Base-by-base conservation (phyloP, 2,113 vertebrate species). In the Sebastes fasciatus region DNA sequence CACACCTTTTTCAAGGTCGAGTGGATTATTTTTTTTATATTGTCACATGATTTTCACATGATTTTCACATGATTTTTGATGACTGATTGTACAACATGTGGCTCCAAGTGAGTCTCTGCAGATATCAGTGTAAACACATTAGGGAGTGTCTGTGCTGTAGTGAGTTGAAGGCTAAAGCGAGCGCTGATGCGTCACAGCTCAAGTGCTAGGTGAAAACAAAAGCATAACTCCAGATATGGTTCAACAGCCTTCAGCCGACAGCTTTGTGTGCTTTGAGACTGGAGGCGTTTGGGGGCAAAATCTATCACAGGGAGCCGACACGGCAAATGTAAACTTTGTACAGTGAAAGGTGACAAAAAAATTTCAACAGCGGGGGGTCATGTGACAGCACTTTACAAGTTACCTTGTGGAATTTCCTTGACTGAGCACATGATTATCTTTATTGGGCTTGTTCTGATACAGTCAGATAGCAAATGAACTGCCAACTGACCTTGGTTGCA, bases 131-230 rank as follows among this genome's bases (percentile, higher is more conserved):
- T 52, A 13, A 86, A 85, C 77, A 75, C 74, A 71, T 64, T 40
- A 70, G 65, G 74, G 54, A 84, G 51, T 65, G 86, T 74, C 65
- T 74, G 34, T 52, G 64, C 66, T 2, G 2, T 6, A 7, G 42
- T 0, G 17, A 42, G 49, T 62, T 85, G 80, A 90, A 92, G 90
- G 89, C 71, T 73, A 62, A 83, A 77, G 69, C 74, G 23, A 5
- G 54, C 5, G 16, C 51, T 21, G 68, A 60, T 71, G 79, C 67
- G 26, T 88, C 90, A 87, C 46, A 8, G 71, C 81, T 76, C 12
- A 8, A 83, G 80, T 5, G 26, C 60, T 82, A 5, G 60, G 52
- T 26, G 45, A 90, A 91, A 90, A 89, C 88, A 89, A 58, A 77
- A 62, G 61, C 74, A 75, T 26, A 74, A 79, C 60, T 89, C 46